These are phyloP conservation scores for Erithacus rubecula DNA, from an alignment of 2,797 vertebrate species.

Conservation along the genomic window DNA sequence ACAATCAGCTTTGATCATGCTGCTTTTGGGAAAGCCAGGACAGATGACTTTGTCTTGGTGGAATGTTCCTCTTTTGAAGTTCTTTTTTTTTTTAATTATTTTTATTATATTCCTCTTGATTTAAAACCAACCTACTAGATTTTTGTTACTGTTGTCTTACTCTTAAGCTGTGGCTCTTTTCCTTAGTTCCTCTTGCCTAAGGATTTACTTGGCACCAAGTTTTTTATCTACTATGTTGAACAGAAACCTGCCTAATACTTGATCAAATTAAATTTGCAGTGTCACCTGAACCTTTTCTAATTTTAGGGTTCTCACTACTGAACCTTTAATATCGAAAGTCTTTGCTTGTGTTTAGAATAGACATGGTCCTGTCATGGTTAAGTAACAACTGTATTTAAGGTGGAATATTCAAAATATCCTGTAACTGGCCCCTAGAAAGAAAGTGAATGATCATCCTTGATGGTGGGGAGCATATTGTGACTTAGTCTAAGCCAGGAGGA, in stretches of 20 bases:
- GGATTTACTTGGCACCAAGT: neutral
- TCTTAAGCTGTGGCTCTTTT: neutral
- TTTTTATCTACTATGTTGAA: neutral
- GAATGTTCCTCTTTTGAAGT: slow-evolving; percentile 53
- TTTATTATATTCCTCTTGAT: slow-evolving; percentile 14
- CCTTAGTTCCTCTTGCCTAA: neutral
- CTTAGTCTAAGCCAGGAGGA: neutral
- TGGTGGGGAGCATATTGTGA: neutral
- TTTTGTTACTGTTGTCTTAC: neutral
- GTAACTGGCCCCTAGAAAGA: neutral
- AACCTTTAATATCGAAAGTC: neutral
- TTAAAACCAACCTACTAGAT: neutral
- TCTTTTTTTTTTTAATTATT: neutral
- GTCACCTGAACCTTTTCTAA: neutral
- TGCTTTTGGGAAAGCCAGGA: slow-evolving; percentile 48
- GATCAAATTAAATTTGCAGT: neutral
- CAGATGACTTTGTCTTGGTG: slow-evolving; percentile 44
- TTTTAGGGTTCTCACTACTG: neutral
- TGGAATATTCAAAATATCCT: neutral
- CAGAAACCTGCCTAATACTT: neutral
- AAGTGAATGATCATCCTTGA: too few relatives aligned
- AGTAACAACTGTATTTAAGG: neutral
- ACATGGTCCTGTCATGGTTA: neutral
- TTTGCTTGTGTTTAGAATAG: neutral
- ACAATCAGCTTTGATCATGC: slow-evolving; percentile 36